Conservation (phyloP, 2,113 vertebrate genomes). For the Lipotes vexillifer region DNA sequence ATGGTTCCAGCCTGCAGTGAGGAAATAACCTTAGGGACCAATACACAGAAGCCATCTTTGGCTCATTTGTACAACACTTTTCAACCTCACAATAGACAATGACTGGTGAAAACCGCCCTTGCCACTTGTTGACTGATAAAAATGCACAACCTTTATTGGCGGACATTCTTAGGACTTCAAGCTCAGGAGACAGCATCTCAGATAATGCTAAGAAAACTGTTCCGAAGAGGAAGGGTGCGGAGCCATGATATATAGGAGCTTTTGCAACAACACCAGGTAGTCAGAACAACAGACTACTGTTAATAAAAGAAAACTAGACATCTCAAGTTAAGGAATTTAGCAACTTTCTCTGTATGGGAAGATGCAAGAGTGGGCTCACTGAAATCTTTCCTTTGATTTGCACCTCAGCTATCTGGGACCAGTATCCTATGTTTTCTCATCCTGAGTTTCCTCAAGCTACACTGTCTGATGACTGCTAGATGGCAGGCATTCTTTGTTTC, state of each 20-base stretch:
- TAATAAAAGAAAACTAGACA: background rate
- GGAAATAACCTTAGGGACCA: background rate
- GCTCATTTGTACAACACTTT: background rate
- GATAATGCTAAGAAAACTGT: background rate
- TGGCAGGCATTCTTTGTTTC: background rate
- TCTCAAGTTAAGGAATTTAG: background rate
- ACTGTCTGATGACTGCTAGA: background rate
- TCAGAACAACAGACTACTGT: background rate
- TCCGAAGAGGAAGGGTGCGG: background rate
- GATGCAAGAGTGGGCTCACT: background rate
- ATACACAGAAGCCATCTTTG: background rate
- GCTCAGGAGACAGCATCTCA: background rate
- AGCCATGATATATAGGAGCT: background rate
- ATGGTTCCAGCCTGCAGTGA: background rate
- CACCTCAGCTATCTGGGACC: background rate
- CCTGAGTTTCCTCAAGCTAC: background rate
- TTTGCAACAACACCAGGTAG: background rate
- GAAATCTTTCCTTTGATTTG: background rate
- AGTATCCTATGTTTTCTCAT: too few relatives aligned
- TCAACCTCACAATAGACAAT: background rate
- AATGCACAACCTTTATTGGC: background rate
- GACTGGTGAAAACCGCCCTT: background rate
- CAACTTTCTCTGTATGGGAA: accelerated
- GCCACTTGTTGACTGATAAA: background rate
- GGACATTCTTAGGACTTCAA: background rate